A percentile compares a stretch with the other conserved stretches of the same genome.
phyloP scores from a whole-genome alignment of 1,140 invertebrate species.

The Melipona quadrifasciata region DNA sequence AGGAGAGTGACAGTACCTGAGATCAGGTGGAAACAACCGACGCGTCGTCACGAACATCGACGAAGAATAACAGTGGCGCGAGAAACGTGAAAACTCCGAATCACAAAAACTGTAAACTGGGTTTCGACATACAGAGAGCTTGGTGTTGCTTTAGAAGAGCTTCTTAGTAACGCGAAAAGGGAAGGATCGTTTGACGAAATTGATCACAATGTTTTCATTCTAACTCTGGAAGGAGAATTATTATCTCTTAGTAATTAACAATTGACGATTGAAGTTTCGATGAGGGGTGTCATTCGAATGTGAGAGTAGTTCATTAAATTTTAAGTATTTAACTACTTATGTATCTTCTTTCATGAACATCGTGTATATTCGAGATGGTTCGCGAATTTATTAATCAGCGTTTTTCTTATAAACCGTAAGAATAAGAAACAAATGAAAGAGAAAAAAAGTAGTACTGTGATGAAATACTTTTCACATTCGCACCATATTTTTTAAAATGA shows the following conservation, averaged over 20 bases:
- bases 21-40: conserved; percentile 70
- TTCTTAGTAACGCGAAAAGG: conserved; percentile 73
- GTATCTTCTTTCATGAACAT: neutral
- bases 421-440: no score
- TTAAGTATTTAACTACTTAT: neutral
- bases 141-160: conserved; percentile 82
- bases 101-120: conserved; percentile 67
- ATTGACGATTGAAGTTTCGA: neutral
- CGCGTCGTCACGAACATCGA: conserved; percentile 51
- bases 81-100: conserved; percentile 69
- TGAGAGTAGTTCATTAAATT: neutral
- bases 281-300: neutral
- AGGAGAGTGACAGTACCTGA: conserved; percentile 73
- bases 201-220: neutral
- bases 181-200: no score
- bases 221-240: neutral
- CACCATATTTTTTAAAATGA: no score
- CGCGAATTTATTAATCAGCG: no score
- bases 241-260: neutral
- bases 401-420: no score
- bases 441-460: no score
- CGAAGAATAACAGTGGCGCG: conserved; percentile 58
- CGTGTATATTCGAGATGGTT: no score
- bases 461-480: no score
- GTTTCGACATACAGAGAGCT: conserved; percentile 80